Evolutionary conservation across 2,113 vertebrate genomes (phyloP).

Genomic region (Passerina amoena): DNA sequence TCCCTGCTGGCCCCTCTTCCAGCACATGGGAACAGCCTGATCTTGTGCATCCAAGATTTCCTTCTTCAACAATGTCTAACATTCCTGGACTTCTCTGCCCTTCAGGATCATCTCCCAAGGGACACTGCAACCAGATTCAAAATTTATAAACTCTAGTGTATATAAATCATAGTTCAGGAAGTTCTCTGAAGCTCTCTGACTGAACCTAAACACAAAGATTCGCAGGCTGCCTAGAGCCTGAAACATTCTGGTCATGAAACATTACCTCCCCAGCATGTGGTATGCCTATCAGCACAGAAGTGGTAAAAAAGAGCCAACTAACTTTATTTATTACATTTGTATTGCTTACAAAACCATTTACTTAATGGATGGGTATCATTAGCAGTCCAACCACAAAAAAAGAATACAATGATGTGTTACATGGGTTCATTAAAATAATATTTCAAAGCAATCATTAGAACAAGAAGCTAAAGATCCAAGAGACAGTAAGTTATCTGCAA

Average conservation of each 20-base stretch:
- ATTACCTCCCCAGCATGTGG: slow-evolving; percentile 80
- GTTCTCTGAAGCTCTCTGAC: slow-evolving; percentile 45
- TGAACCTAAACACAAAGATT: slow-evolving; percentile 63
- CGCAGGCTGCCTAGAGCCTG: slow-evolving; percentile 64
- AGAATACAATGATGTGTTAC: slow-evolving; percentile 87
- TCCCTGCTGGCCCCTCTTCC: fast-evolving
- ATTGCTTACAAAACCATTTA: slow-evolving; percentile 90
- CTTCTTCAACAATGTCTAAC: neutral
- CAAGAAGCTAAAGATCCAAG: slow-evolving; percentile 81
- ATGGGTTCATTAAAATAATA: slow-evolving; percentile 91
- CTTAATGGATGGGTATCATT: slow-evolving; percentile 94
- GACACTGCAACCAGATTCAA: neutral
- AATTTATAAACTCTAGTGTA: neutral
- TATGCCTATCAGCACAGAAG: slow-evolving; percentile 80
- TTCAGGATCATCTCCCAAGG: neutral
- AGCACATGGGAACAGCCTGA: neutral
- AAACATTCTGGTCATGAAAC: slow-evolving; percentile 84
- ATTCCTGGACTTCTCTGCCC: neutral
- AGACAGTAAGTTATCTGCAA: slow-evolving; percentile 84
- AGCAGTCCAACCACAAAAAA: slow-evolving; percentile 85
- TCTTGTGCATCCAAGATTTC: neutral
- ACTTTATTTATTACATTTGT: slow-evolving; percentile 88
- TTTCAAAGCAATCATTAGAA: slow-evolving; percentile 87
- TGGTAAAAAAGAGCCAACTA: slow-evolving; percentile 77
- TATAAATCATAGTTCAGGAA: slow-evolving; percentile 29